These are phyloP conservation scores for Sinocyclocheilus maitianheensis DNA, from an alignment of 2,113 vertebrate genomes.

Conservation along the genomic window DNA sequence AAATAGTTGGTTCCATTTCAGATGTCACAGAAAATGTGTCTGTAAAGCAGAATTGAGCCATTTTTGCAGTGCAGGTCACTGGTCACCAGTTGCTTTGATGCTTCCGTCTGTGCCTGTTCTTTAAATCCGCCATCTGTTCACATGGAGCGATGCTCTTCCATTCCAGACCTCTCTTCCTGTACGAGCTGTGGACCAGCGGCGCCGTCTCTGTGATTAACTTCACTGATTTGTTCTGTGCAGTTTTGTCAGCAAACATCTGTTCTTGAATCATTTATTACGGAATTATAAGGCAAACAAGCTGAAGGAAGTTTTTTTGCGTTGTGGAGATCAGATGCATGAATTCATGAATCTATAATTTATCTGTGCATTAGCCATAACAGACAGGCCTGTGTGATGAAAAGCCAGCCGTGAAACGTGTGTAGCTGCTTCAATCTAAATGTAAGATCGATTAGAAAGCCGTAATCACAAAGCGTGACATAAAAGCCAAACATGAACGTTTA, in stretches of 20 bases:
- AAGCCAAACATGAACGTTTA: conserved; percentile 9
- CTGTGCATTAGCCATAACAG: conserved; percentile 22
- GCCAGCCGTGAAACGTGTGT: background rate
- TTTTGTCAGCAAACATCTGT: conserved; percentile 29
- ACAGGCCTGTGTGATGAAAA: conserved; percentile 9
- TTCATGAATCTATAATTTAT: conserved; percentile 30
- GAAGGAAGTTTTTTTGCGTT: background rate
- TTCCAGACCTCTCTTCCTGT: conserved; percentile 17
- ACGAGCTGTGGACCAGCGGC: background rate
- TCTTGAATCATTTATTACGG: background rate
- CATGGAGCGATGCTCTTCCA: background rate
- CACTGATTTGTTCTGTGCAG: background rate
- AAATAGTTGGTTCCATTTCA: conserved; percentile 13
- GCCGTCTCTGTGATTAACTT: background rate
- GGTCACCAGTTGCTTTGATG: conserved; percentile 41
- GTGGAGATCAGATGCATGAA: conserved; percentile 2
- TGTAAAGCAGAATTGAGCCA: conserved; percentile 22
- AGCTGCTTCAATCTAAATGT: conserved; percentile 27
- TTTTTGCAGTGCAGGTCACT: conserved; percentile 34
- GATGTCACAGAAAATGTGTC: background rate
- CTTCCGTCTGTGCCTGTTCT: conserved; percentile 21
- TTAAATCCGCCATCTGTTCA: conserved; percentile 21
- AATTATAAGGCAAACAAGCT: background rate
- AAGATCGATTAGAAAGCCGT: conserved; percentile 17
- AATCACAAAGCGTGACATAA: background rate